Conservation (phyloP, 1,140 invertebrate genomes). For the Macrocentrus cingulum region DNA sequence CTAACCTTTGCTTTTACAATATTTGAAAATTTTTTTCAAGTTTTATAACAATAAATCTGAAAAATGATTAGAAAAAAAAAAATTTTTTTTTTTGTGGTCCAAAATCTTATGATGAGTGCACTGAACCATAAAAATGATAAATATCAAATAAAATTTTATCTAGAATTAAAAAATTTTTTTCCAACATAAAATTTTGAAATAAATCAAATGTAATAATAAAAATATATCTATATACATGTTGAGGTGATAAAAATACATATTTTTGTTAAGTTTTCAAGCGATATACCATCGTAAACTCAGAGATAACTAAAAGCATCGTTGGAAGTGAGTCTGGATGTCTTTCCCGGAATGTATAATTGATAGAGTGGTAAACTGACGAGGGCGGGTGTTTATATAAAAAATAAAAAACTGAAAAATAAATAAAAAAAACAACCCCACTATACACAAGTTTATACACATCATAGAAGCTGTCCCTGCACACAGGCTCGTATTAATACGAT, state of each 20-base stretch:
- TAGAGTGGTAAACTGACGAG: slow-evolving; percentile 46
- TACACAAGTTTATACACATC: slow-evolving; percentile 5
- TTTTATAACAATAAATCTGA: too few relatives aligned
- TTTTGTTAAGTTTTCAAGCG: slow-evolving; percentile 6
- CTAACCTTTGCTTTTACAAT: too few relatives aligned
- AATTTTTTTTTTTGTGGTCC: too few relatives aligned
- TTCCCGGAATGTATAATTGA: slow-evolving; percentile 42
- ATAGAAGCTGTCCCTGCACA: slow-evolving; percentile 18
- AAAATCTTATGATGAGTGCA: too few relatives aligned
- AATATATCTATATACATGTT: too few relatives aligned
- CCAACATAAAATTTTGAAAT: too few relatives aligned
- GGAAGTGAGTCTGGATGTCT: slow-evolving; percentile 15
- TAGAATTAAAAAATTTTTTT: too few relatives aligned
- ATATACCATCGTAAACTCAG: slow-evolving; percentile 19
- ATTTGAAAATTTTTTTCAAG: too few relatives aligned
- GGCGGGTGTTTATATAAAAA: slow-evolving; percentile 13
- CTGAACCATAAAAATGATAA: too few relatives aligned
- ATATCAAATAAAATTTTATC: too few relatives aligned
- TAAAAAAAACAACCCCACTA: slow-evolving; percentile 19
- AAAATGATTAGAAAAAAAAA: too few relatives aligned
- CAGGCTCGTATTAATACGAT: slow-evolving; percentile 41
- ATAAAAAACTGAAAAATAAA: not conserved
- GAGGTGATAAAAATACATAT: slow-evolving; percentile 2
- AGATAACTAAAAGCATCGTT: slow-evolving; percentile 29
- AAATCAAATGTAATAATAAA: too few relatives aligned